phyloP scores from a whole-genome alignment of 2,888 invertebrate species.

The Palloptera scutellata region DNA sequence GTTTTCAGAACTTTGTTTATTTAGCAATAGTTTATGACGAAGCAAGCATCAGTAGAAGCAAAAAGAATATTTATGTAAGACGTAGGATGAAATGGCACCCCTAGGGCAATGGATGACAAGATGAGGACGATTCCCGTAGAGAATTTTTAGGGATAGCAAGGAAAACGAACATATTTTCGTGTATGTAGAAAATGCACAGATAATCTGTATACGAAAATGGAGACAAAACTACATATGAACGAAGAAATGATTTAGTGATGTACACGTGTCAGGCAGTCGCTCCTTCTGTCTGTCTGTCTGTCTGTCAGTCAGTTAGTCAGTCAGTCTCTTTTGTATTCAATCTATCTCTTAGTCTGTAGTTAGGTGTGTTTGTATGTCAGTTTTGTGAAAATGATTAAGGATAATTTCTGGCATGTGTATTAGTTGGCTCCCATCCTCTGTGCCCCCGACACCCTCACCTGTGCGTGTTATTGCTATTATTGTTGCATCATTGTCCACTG shows the following conservation, averaged over 20 bases:
- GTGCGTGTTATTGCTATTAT: no score
- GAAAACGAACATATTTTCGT: no score
- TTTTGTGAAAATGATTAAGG: background rate
- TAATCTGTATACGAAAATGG: background rate
- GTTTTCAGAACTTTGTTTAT: background rate
- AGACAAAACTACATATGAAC: background rate
- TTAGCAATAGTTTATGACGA: background rate
- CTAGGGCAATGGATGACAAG: conserved; percentile 38
- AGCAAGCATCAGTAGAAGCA: background rate
- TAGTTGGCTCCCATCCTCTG: background rate
- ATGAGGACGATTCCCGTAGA: conserved; percentile 38
- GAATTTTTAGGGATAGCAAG: conserved; percentile 20
- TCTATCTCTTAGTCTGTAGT: no score
- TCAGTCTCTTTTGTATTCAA: no score
- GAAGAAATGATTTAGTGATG: background rate
- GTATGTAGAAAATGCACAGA: background rate
- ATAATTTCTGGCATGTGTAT: background rate
- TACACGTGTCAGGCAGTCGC: no score
- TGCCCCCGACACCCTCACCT: background rate
- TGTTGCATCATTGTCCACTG: background rate
- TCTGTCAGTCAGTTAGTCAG: no score
- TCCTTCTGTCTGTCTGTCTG: no score
- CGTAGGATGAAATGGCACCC: conserved; percentile 34
- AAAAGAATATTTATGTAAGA: conserved; percentile 10
- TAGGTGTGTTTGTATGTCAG: no score